Evolutionary conservation across 2,888 invertebrate species (phyloP).

Genomic region (Lathronympha strigana): DNA sequence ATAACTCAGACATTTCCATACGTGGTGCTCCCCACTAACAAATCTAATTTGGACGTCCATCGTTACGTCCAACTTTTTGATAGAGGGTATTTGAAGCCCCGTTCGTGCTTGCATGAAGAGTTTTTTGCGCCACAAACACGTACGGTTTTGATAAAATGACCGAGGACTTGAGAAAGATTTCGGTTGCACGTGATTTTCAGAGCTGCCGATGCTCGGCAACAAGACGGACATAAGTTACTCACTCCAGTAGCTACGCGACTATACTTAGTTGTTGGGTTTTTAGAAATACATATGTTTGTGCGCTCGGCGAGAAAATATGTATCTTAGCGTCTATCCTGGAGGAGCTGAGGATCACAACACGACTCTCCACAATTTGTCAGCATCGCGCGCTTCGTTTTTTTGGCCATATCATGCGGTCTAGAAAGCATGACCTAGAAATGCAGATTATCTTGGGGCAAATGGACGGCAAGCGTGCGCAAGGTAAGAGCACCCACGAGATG

Average conservation of each 20-base stretch:
- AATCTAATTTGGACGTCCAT: constrained; percentile 42
- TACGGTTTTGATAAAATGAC: constrained; percentile 27
- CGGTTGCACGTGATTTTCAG: constrained; percentile 24
- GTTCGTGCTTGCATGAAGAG: constrained; percentile 34
- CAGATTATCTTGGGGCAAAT: too few relatives aligned
- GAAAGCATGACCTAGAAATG: too few relatives aligned
- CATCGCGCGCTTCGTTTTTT: too few relatives aligned
- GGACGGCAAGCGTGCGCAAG: too few relatives aligned
- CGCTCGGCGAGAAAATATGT: too few relatives aligned
- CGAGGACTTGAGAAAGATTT: constrained; percentile 29
- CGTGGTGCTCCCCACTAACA: constrained; percentile 40
- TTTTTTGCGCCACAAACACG: constrained; percentile 38
- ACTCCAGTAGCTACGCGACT: neutral
- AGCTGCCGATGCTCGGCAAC: neutral
- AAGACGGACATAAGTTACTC: neutral
- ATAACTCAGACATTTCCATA: constrained; percentile 43
- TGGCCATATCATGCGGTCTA: too few relatives aligned
- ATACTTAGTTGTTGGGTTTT: too few relatives aligned
- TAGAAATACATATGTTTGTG: too few relatives aligned
- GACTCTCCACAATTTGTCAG: too few relatives aligned
- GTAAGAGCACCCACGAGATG: too few relatives aligned
- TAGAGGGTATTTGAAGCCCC: constrained; percentile 41
- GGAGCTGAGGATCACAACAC: too few relatives aligned
- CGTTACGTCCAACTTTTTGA: constrained; percentile 42
- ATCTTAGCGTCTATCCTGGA: too few relatives aligned